A percentile compares a stretch with the other conserved stretches of the same genome.
Evolutionary conservation across 2,888 invertebrate genomes (phyloP).

Genomic region (Mechanitis messenoides): DNA sequence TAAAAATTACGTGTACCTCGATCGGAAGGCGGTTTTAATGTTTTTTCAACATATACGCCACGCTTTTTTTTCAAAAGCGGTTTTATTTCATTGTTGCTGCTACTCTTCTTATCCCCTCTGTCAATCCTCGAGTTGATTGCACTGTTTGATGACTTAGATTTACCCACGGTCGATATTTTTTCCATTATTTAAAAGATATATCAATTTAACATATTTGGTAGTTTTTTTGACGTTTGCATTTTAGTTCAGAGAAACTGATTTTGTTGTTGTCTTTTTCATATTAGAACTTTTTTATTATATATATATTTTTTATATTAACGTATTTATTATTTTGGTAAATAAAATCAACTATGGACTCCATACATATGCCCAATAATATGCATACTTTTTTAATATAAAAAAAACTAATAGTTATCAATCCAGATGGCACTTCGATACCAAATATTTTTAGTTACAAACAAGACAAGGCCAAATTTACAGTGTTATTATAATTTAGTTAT

Average conservation of each 20-base stretch:
- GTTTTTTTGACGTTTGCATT: too few relatives aligned
- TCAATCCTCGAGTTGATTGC: slow-evolving; percentile 32
- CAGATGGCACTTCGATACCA: slow-evolving; percentile 13
- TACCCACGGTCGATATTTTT: slow-evolving; percentile 36
- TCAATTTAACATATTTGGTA: slow-evolving; percentile 2
- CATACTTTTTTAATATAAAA: too few relatives aligned
- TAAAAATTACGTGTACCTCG: too few relatives aligned
- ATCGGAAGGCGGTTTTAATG: not conserved
- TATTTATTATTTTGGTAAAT: too few relatives aligned
- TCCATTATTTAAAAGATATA: slow-evolving; percentile 32
- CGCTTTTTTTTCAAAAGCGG: slow-evolving; percentile 41
- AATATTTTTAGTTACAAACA: not conserved
- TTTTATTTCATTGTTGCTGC: slow-evolving; percentile 42
- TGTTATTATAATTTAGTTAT: slow-evolving; percentile 5
- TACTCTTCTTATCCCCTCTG: slow-evolving; percentile 36
- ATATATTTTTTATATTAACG: too few relatives aligned
- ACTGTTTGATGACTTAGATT: slow-evolving; percentile 49
- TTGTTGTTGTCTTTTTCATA: too few relatives aligned
- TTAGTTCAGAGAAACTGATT: too few relatives aligned
- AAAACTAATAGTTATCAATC: slow-evolving; percentile 6
- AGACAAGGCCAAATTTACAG: slow-evolving; percentile 14
- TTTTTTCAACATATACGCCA: slow-evolving; percentile 58
- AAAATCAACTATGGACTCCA: too few relatives aligned
- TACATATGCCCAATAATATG: too few relatives aligned
- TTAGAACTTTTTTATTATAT: too few relatives aligned